Base-by-base conservation (phyloP, 2,888 invertebrate species). In the Amiota minor region DNA sequence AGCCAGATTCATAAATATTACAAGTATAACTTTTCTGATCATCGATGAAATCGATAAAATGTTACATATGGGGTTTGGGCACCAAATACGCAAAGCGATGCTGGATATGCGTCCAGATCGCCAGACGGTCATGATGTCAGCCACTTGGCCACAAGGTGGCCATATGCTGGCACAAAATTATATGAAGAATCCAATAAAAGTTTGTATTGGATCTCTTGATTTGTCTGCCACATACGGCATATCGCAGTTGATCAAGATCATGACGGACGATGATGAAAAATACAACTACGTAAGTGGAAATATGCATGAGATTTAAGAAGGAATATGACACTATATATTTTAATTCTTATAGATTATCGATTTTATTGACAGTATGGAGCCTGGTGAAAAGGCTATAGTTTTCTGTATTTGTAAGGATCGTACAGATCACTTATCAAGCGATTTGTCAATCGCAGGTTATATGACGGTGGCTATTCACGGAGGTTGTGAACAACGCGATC, bases 111-210 rank as follows among this genome's bases (percentile, higher is more conserved):
- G 97, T 71, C 96, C 97, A 9, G 97, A 97, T 86, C 91, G 97
- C 71, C 98, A 98, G 88, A 97, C 97, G n/a, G 93, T 98, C 0
- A 97, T 98, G 97, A 98, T 98, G 0, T 96, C 95, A 87, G 98
- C 98, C 14, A 98, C 98, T 0, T 98, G 98, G 98, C 98, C 98
- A 0, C 90, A 92, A 71, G 96, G 94, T 59, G 98, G 98, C 1
- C 92, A 97, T 16, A 91, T 95, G 18, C 90, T 98, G 59, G 98
- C 97, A 0, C 92, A 94, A 77, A 93, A 93, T 1, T 98, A 98
- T 87, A 96, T 97, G 94, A 94, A 92, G 72, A 93, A 97, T 88
- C 98, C 98, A 0, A 92, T 98, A 70, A 96, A 97, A 90, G 95
- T 98, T 0, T 96, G 94, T 88, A 95, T 98, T 35, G 98, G 98